Evolutionary conservation across 2,888 invertebrate species (phyloP).

Genomic region (Thymelicus sylvestris): DNA sequence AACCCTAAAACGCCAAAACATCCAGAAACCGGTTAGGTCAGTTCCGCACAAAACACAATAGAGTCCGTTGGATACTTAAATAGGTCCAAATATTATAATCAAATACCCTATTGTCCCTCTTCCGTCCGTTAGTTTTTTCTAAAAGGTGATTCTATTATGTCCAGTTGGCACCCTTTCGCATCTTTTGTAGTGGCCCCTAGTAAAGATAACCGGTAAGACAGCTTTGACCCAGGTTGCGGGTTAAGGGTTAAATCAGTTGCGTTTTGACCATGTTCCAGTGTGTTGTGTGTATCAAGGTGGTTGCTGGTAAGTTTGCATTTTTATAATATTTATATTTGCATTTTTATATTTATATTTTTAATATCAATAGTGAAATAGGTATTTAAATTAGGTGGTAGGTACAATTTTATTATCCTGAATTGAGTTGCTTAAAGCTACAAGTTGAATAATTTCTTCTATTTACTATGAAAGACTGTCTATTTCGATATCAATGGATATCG

Average conservation of each 20-base stretch:
- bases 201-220: conserved; percentile 84
- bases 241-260: conserved; percentile 75
- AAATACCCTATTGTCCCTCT: conserved; percentile 67
- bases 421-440: no score
- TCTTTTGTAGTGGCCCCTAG: conserved; percentile 64
- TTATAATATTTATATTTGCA: background rate
- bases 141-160: conserved; percentile 72
- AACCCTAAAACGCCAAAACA: conserved; percentile 43
- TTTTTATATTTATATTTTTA: background rate
- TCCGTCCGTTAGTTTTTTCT: conserved; percentile 54
- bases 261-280: conserved; percentile 65
- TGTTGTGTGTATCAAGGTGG: conserved; percentile 34
- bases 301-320: conserved; percentile 17
- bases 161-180: conserved; percentile 74
- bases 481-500: no score
- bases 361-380: no score
- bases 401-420: no score
- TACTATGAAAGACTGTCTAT: no score
- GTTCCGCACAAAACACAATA: conserved; percentile 77
- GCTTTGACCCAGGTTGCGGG: conserved; percentile 68
- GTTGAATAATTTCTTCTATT: no score
- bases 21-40: conserved; percentile 80
- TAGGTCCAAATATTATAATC: conserved; percentile 84
- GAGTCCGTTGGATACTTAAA: conserved; percentile 82
- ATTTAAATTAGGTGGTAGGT: no score